Evolutionary conservation across 2,113 vertebrate genomes (phyloP), one percentile per base, ranked within the genome.

Genomic region (Larimichthys crocea): DNA sequence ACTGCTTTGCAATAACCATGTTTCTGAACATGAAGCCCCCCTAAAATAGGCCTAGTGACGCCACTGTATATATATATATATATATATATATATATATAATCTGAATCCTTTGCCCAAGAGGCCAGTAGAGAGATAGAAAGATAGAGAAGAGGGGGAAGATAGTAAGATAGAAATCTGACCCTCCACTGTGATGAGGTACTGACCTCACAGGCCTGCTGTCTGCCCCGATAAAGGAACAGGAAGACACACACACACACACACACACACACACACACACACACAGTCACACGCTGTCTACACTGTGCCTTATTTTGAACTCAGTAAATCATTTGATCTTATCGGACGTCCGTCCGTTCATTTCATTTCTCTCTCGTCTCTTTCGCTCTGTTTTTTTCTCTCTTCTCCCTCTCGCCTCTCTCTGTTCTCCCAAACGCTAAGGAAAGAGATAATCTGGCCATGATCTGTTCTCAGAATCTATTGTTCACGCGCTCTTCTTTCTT

Each of bases 81-180:
- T 35, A 35, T 29, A 35, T 7, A 35, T 35, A 35, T 31, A 31
- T 31, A 31, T 35, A 35, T 35, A 35, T 35, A 35, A n/a, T 29
- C 24, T 29, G 26, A 26, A 26, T 26, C 26, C 26, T 26, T 26
- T 26, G 26, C 26, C 26, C 26, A 26, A 29, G 57, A 35, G 80
- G 61, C 73, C 68, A 49, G 56, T 5, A 42, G 67, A 46, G 70
- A 85, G 84, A 86, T 82, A 4, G 62, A 81, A 40, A 69, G 91
- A 89, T 79, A 75, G 57, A 40, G 64, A 64, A 29, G n/a, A n/a
- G 16, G 57, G 62, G 60, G 57, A 55, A 69, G 73, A 84, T 75
- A 73, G 76, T 31, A 19, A 67, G 91, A 93, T 90, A 85, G 52
- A 68, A 69, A 93, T 93, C 88, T 93, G 86, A 91, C 91, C 91